These are phyloP conservation scores for Beris morrisii DNA, from an alignment of 2,888 invertebrate genomes.

Conservation along the genomic window DNA sequence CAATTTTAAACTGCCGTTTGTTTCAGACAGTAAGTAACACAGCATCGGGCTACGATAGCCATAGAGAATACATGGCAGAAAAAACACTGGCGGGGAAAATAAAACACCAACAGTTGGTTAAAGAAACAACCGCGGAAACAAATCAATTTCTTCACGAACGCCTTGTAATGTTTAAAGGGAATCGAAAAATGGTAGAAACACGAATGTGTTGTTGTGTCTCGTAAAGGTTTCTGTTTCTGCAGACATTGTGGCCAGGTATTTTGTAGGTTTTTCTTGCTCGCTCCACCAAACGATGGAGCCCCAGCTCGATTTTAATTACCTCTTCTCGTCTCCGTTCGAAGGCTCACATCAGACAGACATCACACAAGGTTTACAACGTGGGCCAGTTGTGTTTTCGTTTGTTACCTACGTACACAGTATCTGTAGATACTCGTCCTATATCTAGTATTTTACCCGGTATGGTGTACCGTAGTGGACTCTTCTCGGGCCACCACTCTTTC, in stretches of 20 bases:
- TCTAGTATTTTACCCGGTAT: neutral
- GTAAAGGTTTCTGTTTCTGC: neutral
- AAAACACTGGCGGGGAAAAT: too few relatives aligned
- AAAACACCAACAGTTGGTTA: too few relatives aligned
- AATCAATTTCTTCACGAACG: slow-evolving; percentile 18
- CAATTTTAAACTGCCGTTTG: too few relatives aligned
- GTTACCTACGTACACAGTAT: too few relatives aligned
- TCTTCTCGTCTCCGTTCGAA: slow-evolving; percentile 14
- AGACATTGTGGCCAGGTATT: neutral
- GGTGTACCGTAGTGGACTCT: neutral
- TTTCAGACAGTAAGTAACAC: too few relatives aligned
- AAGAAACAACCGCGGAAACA: slow-evolving; percentile 14
- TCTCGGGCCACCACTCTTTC: neutral
- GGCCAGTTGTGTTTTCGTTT: slow-evolving; percentile 9
- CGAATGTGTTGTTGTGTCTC: neutral
- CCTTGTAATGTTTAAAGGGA: slow-evolving; percentile 11
- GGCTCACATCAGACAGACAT: slow-evolving; percentile 8
- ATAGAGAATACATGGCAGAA: too few relatives aligned
- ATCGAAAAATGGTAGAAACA: neutral
- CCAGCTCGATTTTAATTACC: slow-evolving; percentile 21
- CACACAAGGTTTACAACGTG: slow-evolving; percentile 6
- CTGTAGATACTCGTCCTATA: too few relatives aligned
- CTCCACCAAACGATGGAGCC: neutral
- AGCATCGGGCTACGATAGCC: too few relatives aligned
- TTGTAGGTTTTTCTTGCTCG: neutral